Percentiles rank a stretch among this genome's conserved stretches.
Conservation (phyloP, 2,797 vertebrate genomes). For the Anolis apletophallus region DNA sequence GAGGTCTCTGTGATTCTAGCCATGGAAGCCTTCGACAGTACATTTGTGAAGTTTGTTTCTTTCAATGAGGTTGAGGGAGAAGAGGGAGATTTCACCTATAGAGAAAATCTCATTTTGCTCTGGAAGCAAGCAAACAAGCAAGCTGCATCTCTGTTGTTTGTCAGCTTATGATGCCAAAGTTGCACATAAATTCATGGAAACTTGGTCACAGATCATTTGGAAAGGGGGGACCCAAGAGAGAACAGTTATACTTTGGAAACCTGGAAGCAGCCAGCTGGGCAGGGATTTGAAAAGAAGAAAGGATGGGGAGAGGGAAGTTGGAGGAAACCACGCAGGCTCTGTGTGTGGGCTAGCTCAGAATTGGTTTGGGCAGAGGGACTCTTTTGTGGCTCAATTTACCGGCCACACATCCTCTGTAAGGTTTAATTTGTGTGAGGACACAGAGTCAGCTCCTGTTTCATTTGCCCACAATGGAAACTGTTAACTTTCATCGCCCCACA, state of each 20-base stretch:
- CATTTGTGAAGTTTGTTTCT: not conserved
- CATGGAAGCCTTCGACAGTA: too few relatives aligned
- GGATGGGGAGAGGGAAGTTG: not conserved
- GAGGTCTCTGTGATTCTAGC: too few relatives aligned
- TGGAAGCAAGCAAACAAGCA: not conserved
- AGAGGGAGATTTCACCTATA: not conserved
- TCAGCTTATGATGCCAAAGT: slow-evolving; percentile 18
- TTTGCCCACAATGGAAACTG: not conserved
- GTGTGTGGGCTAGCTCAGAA: not conserved
- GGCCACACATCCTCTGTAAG: not conserved
- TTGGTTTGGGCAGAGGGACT: not conserved
- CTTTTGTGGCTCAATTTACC: not conserved
- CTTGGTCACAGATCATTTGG: slow-evolving; percentile 59
- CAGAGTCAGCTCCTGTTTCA: not conserved
- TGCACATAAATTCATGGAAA: slow-evolving; percentile 57
- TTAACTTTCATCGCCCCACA: slow-evolving; percentile 4
- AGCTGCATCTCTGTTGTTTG: not conserved
- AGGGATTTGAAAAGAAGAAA: slow-evolving; percentile 20
- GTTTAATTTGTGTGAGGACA: slow-evolving; percentile 3
- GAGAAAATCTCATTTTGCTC: not conserved
- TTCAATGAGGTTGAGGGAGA: too few relatives aligned
- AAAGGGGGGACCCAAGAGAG: slow-evolving; percentile 34
- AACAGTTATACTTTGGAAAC: slow-evolving; percentile 11
- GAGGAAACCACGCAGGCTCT: not conserved
- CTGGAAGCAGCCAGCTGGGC: slow-evolving; percentile 4